Conservation (phyloP, 2,797 vertebrate genomes). For the Hydrocynus forskahlii region DNA sequence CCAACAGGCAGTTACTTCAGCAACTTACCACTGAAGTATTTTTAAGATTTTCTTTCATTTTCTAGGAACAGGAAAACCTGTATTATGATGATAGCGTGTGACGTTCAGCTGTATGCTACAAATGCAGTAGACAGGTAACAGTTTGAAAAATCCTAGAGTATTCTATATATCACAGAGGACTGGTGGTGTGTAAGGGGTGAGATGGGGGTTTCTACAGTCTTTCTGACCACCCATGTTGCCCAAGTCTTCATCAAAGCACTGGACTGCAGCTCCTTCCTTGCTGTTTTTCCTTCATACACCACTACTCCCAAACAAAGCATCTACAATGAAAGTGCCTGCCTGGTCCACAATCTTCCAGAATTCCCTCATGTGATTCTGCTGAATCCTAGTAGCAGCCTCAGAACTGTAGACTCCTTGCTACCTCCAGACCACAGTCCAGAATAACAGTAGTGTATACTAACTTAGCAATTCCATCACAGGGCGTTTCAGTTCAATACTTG, state of each 20-base stretch:
- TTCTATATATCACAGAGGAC: not conserved
- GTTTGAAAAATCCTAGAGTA: not conserved
- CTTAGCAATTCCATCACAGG: too few relatives aligned
- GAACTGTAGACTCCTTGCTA: not conserved
- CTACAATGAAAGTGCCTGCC: not conserved
- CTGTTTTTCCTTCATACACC: constrained; percentile 14
- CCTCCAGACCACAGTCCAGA: not conserved
- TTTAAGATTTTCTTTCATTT: too few relatives aligned
- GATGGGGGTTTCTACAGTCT: not conserved
- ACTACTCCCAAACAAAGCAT: constrained; percentile 13
- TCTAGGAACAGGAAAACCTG: too few relatives aligned
- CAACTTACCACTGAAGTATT: too few relatives aligned
- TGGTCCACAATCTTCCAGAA: not conserved
- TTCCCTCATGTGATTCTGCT: not conserved
- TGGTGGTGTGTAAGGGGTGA: not conserved
- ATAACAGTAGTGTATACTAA: not conserved
- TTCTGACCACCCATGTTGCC: constrained; percentile 18
- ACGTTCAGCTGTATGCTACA: not conserved
- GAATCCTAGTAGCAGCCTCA: not conserved
- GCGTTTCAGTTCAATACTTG: too few relatives aligned
- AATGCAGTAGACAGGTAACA: not conserved
- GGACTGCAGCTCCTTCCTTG: not conserved
- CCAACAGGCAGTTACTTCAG: too few relatives aligned
- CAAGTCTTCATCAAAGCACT: not conserved
- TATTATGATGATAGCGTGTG: not conserved